Percentiles rank a stretch among this genome's conserved stretches.
Conservation (phyloP, 2,888 invertebrate species). For the Pachycephus smyrnensis region DNA sequence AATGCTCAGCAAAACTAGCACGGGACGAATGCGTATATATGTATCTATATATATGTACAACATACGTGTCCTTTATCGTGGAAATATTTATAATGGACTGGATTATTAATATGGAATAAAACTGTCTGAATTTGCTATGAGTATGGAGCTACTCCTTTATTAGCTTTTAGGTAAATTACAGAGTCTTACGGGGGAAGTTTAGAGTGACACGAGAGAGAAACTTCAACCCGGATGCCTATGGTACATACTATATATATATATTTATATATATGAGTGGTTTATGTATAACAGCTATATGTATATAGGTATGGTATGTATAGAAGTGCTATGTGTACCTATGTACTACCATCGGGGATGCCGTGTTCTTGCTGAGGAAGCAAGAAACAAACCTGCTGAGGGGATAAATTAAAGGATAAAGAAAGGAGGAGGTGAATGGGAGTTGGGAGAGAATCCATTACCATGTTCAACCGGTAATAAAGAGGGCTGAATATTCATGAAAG, state of each 20-base stretch:
- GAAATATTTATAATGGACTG: neutral
- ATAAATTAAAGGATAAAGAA: constrained; percentile 10
- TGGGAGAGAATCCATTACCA: constrained; percentile 5
- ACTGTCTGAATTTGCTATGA: constrained; percentile 1
- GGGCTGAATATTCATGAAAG: constrained; percentile 7
- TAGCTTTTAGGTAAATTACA: constrained; percentile 35
- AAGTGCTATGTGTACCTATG: neutral
- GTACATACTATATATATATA: neutral
- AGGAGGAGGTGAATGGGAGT: neutral
- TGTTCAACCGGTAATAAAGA: constrained; percentile 6
- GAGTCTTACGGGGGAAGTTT: constrained; percentile 25
- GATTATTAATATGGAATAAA: constrained; percentile 17
- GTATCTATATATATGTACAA: neutral
- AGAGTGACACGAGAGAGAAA: constrained; percentile 25
- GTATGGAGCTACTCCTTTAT: constrained; percentile 19
- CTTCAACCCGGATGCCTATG: constrained; percentile 10
- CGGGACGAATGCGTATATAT: neutral
- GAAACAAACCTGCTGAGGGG: constrained; percentile 3
- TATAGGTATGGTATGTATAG: neutral
- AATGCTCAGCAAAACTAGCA: neutral
- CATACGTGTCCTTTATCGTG: neutral
- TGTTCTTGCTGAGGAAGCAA: constrained; percentile 7
- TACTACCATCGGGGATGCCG: neutral
- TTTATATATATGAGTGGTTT: neutral
- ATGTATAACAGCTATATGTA: neutral